These are phyloP conservation scores for Melanotaenia trifasciata DNA, from an alignment of 2,797 vertebrate species.

Conservation along the genomic window DNA sequence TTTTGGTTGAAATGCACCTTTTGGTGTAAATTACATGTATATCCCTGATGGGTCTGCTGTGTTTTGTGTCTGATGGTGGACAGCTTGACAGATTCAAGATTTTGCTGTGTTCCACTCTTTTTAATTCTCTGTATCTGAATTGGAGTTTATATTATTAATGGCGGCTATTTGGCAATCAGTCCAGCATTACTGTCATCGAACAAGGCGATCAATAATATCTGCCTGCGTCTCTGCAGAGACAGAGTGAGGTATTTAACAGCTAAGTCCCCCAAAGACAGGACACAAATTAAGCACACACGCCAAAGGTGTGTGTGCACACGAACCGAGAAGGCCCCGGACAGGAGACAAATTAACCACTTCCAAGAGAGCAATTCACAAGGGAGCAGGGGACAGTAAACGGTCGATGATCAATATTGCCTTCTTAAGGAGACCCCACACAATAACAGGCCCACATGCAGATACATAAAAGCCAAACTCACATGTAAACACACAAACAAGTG, in stretches of 20 bases:
- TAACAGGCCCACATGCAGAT: slow-evolving; percentile 36
- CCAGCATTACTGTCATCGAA: slow-evolving; percentile 62
- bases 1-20: no score
- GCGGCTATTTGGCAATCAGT: slow-evolving; percentile 56
- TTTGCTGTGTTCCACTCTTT: background rate
- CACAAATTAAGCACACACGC: slow-evolving; percentile 63
- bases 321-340: slow-evolving; percentile 43
- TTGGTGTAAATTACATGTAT: no score
- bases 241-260: slow-evolving; percentile 72
- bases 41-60: background rate
- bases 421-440: slow-evolving; percentile 54
- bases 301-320: slow-evolving; percentile 35
- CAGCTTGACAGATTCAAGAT: background rate
- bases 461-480: slow-evolving; percentile 4
- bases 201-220: slow-evolving; percentile 70
- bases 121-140: slow-evolving; percentile 19
- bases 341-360: slow-evolving; percentile 82
- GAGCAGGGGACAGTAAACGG: slow-evolving; percentile 72
- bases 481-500: slow-evolving; percentile 5
- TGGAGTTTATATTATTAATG: slow-evolving; percentile 47
- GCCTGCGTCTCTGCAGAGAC: slow-evolving; percentile 59
- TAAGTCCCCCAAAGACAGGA: slow-evolving; percentile 52
- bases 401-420: slow-evolving; percentile 71
- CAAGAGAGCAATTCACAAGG: slow-evolving; percentile 71
- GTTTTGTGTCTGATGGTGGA: background rate